Base-by-base conservation (phyloP, 2,113 vertebrate genomes). In the Centropus bengalensis region DNA sequence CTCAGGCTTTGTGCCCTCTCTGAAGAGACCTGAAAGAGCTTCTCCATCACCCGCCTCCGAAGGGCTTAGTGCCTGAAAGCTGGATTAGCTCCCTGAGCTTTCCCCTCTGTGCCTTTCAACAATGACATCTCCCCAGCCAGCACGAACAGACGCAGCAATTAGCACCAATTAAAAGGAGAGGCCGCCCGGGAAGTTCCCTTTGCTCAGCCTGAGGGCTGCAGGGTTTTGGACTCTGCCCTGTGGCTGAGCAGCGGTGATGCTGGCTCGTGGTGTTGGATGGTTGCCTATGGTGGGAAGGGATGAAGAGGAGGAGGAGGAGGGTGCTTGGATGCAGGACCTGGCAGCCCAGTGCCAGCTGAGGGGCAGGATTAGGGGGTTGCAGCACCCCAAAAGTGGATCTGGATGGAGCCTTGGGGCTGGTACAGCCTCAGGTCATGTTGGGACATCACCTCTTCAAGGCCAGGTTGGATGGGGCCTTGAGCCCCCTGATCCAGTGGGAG, bases 121-220 rank as follows among this genome's bases (percentile, higher is more conserved):
- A 92, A 94, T 94, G 96, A 96, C 97, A 96, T 96, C 95, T 97
- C 95, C 81, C 96, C 93, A 94, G 96, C 97, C 96, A 89, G 96
- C 96, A 62, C 17, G 93, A 97, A 96, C 97, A 97, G 96, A 96
- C 93, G 77, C 96, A 94, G 96, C 96, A 97, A 97, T 97, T 97
- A 98, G 96, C 95, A 96, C 94, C 97, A 97, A 97, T 97, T 98
- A 97, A 97, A 97, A 95, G 94, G 93, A 96, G 95, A 97, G 95
- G 92, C 93, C 80, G 92, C 91, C 88, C 73, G 51, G 96, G 96
- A 96, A 92, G 94, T 96, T 97, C 81, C 49, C 81, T 92, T 91
- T 89, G 88, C 93, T 90, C 82, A 91, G 73, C 63, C 80, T 5
- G 14, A 49, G 68, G 81, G n/a, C 88, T 80, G 63, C 1, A 2